phyloP scores from a whole-genome alignment of 2,113 vertebrate species.

The Larimichthys polyactis region DNA sequence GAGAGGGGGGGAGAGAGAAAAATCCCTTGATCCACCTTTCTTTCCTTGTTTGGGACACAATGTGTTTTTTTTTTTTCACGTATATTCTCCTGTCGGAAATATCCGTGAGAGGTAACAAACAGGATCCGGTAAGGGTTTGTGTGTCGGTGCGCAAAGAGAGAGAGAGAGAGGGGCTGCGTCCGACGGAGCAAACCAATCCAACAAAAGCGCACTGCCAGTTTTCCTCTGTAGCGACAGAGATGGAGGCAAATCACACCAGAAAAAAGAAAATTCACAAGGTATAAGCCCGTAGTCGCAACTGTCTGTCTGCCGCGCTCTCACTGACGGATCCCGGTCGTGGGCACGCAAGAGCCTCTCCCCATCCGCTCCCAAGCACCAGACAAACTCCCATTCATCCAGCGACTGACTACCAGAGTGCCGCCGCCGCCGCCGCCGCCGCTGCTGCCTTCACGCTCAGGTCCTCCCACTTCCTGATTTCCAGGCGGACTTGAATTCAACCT shows the following conservation, averaged over 20 bases:
- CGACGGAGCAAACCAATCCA: slow-evolving; percentile 75
- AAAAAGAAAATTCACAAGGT: slow-evolving; percentile 18
- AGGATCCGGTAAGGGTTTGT: slow-evolving; percentile 58
- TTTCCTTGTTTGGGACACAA: slow-evolving; percentile 21
- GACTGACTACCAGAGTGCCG: slow-evolving; percentile 58
- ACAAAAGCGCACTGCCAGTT: slow-evolving; percentile 73
- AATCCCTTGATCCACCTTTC: slow-evolving; percentile 60
- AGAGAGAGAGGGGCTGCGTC: slow-evolving; percentile 64
- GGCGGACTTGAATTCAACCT: slow-evolving; percentile 71
- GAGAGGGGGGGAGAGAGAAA: not conserved
- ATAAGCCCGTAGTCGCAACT: slow-evolving; percentile 2
- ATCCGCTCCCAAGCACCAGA: slow-evolving; percentile 73
- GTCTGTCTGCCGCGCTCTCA: slow-evolving; percentile 45
- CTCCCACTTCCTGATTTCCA: slow-evolving; percentile 85
- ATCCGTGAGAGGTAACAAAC: slow-evolving; percentile 69
- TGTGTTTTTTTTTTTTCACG: slow-evolving; percentile 17
- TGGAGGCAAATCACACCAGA: slow-evolving; percentile 37
- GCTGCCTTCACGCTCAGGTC: slow-evolving; percentile 69
- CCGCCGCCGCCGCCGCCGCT: slow-evolving; percentile 46
- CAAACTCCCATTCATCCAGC: slow-evolving; percentile 84
- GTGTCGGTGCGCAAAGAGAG: slow-evolving; percentile 49
- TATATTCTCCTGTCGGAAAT: slow-evolving; percentile 70
- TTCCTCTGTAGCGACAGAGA: slow-evolving; percentile 38
- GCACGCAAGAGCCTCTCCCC: slow-evolving; percentile 68
- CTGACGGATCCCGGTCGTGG: slow-evolving; percentile 62